These are phyloP conservation scores for Leucozona laternaria DNA, from an alignment of 2,888 invertebrate species.

Conservation along the genomic window DNA sequence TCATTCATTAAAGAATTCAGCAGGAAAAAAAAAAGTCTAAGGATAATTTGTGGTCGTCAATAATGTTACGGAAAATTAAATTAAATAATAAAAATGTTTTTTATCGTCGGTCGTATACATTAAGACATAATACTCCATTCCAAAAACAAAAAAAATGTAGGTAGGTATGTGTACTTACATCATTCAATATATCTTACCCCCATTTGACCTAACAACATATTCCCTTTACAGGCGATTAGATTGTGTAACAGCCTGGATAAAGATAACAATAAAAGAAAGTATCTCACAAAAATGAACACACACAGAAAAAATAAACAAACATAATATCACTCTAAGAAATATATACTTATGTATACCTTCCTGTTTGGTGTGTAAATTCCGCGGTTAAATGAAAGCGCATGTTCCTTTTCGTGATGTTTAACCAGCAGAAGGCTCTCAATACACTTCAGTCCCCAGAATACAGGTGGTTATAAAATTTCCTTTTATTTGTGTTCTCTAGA, in stretches of 20 bases:
- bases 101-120: conserved; percentile 23
- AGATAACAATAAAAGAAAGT: conserved; percentile 72
- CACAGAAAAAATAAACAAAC: not conserved
- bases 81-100: conserved; percentile 43
- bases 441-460: too few species aligned
- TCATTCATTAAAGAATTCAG: not conserved
- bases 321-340: not conserved
- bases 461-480: conserved; percentile 66
- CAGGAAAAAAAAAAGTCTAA: conserved; percentile 1
- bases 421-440: not conserved
- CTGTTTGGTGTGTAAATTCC: conserved; percentile 50
- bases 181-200: conserved; percentile 44
- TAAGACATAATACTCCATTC: conserved; percentile 9
- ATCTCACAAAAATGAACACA: conserved; percentile 54
- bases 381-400: conserved; percentile 65
- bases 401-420: conserved; percentile 33
- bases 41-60: conserved; percentile 33
- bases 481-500: conserved; percentile 6
- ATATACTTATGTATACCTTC: conserved; percentile 28
- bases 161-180: conserved; percentile 35
- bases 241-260: conserved; percentile 66
- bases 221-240: conserved; percentile 68
- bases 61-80: conserved; percentile 52
- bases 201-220: conserved; percentile 53
- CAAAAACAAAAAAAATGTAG: not conserved